Base-by-base conservation (phyloP, 2,797 vertebrate genomes). In the Muscicapa striata region DNA sequence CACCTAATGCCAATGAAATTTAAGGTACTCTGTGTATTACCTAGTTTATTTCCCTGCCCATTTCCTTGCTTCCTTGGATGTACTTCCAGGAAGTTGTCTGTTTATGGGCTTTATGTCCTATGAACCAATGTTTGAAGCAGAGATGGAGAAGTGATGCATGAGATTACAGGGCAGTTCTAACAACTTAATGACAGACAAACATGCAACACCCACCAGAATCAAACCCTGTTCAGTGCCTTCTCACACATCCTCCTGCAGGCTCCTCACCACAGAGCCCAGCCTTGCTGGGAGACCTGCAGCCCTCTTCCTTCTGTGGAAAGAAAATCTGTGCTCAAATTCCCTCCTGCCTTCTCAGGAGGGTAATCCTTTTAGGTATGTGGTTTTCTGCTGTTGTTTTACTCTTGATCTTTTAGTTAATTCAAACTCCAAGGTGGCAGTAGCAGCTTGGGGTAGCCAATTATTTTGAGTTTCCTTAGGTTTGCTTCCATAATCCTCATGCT, bases 391-490 rank as follows among this genome's bases (percentile, higher is more conserved):
- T 52, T 93, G 32, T 62, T 74, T 90, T 80, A 43, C 11, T 15
- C 21, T 78, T 84, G 27, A 76, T 78, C 22, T 73, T 73, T 91
- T 88, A 86, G 73, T 96, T 70, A 84, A 62, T 81, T 94, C 40
- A 52, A 26, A n/a, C 43, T 75, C 29, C 43, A 75, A 55, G 29
- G 51, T 89, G 55, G 66, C 91, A 86, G 43, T 38, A 51, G 40
- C 58, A 88, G 58, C 49, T 62, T 86, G 54, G 55, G 6, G 11
- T 81, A 75, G 32, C 63, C 69, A 84, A 59, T 84, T 86, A 69
- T 84, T 95, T 79, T 86, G 46, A 40, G 77, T 93, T 95, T 94
- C 58, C 23, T 80, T 75, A 19, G 24, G 15, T 74, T 94, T 84
- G 20, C 43, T 93, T 59, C 64, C 38, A 29, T 82, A 85, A 73